A percentile compares a stretch with the other conserved stretches of the same genome.
phyloP scores from a whole-genome alignment of 2,113 vertebrate genomes.

The Rhinoderma darwinii region DNA sequence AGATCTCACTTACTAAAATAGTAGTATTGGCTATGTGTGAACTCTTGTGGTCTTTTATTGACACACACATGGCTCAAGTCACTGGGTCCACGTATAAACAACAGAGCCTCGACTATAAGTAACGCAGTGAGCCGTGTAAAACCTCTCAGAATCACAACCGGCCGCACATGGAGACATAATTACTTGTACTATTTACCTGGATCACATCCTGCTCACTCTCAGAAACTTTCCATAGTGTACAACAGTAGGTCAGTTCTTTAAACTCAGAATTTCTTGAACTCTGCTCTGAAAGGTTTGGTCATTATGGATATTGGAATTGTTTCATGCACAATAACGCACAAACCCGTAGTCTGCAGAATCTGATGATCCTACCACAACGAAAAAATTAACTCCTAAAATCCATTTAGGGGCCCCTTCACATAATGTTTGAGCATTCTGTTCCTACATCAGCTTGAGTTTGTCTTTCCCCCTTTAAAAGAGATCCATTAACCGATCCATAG shows the following conservation, averaged over 20 bases:
- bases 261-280: background rate
- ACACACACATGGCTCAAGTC: slow-evolving; percentile 40
- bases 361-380: too few relatives aligned
- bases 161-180: background rate
- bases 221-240: background rate
- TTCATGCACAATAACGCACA: too few relatives aligned
- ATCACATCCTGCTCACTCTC: background rate
- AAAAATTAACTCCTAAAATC: too few relatives aligned
- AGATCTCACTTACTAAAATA: slow-evolving; percentile 45
- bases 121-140: background rate
- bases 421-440: too few relatives aligned
- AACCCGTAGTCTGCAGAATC: too few relatives aligned
- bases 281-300: background rate
- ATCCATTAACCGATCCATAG: too few relatives aligned
- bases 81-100: background rate
- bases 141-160: background rate
- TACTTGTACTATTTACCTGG: background rate
- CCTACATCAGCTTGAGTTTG: too few relatives aligned
- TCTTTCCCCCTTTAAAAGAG: too few relatives aligned
- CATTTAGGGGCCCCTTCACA: too few relatives aligned
- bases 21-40: slow-evolving; percentile 20
- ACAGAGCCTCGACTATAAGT: background rate
- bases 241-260: background rate
- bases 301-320: too few relatives aligned
- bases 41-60: slow-evolving; percentile 50